A percentile compares a stretch with the other conserved stretches of the same genome.
Conservation (phyloP, 2,888 invertebrate species). For the Labia minor region DNA sequence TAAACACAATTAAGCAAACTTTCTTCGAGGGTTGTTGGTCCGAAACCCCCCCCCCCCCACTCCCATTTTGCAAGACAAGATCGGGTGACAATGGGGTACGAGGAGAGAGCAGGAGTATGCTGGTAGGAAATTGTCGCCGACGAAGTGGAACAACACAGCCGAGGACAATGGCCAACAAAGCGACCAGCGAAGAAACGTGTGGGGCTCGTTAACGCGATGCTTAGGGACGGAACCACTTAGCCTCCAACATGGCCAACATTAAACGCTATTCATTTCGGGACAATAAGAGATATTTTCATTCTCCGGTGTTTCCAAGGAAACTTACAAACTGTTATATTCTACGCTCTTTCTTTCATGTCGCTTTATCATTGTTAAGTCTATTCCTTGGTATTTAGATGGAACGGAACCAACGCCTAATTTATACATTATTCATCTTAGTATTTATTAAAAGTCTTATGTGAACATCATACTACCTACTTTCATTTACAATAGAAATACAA, state of each 20-base stretch:
- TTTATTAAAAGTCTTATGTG: no score
- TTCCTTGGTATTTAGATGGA: no score
- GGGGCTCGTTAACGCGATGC: constrained; percentile 8
- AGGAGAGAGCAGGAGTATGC: not conserved
- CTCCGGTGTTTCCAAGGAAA: not conserved
- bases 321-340: no score
- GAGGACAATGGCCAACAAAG: constrained; percentile 2
- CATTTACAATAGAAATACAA: no score
- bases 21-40: not conserved
- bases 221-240: constrained; percentile 13
- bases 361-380: no score
- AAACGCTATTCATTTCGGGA: not conserved
- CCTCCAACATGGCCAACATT: constrained; percentile 4
- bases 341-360: no score
- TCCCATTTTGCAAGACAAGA: constrained; percentile 8
- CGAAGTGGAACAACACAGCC: constrained; percentile 13
- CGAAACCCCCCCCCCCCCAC: not conserved
- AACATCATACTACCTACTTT: no score
- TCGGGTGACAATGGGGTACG: not conserved
- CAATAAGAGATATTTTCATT: not conserved
- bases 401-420: no score
- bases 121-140: not conserved
- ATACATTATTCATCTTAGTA: no score
- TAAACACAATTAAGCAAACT: constrained; percentile 13
- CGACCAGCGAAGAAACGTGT: constrained; percentile 8